These are phyloP conservation scores for Chromobotia macracanthus DNA, from an alignment of 2,797 vertebrate genomes.

Conservation along the genomic window DNA sequence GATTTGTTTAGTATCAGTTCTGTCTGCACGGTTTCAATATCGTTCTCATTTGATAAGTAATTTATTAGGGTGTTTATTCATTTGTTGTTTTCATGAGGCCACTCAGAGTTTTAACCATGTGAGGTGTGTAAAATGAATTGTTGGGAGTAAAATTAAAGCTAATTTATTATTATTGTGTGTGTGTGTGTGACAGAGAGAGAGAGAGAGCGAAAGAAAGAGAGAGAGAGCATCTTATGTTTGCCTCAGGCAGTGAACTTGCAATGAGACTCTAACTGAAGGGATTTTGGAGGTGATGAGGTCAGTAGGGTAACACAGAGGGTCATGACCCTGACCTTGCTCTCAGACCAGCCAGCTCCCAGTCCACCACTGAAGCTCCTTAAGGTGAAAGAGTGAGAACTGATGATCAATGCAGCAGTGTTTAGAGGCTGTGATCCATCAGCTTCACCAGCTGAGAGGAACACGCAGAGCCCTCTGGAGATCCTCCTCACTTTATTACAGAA, in stretches of 20 bases:
- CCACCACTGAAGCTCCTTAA: slow-evolving; percentile 50
- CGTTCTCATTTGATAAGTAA: slow-evolving; percentile 15
- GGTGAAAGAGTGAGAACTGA: slow-evolving; percentile 54
- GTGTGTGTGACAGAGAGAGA: not conserved
- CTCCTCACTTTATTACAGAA: not conserved
- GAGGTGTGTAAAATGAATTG: slow-evolving; percentile 33
- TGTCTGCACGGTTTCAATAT: slow-evolving; percentile 35
- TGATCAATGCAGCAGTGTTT: slow-evolving; percentile 61
- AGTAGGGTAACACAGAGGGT: slow-evolving; percentile 54
- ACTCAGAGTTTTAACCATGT: not conserved
- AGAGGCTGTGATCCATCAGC: slow-evolving; percentile 61
- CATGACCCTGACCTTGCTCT: slow-evolving; percentile 58
- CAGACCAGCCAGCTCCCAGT: slow-evolving; percentile 53
- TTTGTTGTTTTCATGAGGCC: slow-evolving; percentile 22
- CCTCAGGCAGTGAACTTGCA: slow-evolving; percentile 43
- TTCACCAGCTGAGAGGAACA: slow-evolving; percentile 64
- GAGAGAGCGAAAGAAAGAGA: not conserved
- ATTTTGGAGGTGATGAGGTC: slow-evolving; percentile 30
- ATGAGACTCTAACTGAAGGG: slow-evolving; percentile 3
- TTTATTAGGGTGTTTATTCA: slow-evolving; percentile 31
- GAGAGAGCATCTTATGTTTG: not conserved
- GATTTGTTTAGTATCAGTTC: slow-evolving; percentile 43
- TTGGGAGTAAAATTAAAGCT: slow-evolving; percentile 27
- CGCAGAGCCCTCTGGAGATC: slow-evolving; percentile 64
- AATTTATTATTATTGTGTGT: not conserved